Evolutionary conservation across 1,140 invertebrate genomes (phyloP).

Genomic region (Hermetia illucens): DNA sequence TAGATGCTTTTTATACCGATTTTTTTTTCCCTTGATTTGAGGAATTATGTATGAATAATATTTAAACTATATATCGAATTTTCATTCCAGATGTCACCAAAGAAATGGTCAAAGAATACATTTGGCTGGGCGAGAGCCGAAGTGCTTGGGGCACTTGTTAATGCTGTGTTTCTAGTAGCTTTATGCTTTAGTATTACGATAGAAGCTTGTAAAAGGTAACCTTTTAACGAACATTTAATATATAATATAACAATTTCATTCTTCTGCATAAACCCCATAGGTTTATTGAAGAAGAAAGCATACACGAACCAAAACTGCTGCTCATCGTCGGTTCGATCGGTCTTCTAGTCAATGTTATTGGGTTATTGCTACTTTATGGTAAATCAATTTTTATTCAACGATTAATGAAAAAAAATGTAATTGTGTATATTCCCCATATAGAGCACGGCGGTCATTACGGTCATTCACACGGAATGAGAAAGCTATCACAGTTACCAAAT

Average conservation of each 20-base stretch:
- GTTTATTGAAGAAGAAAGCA: slow-evolving; percentile 69
- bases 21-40: no score
- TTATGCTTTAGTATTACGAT: slow-evolving; percentile 86
- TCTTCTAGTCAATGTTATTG: slow-evolving; percentile 69
- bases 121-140: slow-evolving; percentile 90
- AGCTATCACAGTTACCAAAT: slow-evolving; percentile 34
- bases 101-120: slow-evolving; percentile 90
- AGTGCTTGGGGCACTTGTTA: slow-evolving; percentile 84
- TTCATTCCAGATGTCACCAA: slow-evolving; percentile 72
- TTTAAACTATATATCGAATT: no score
- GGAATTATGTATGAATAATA: no score
- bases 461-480: slow-evolving; percentile 52
- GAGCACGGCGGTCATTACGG: slow-evolving; percentile 63
- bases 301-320: slow-evolving; percentile 64
- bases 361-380: slow-evolving; percentile 73
- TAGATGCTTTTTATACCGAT: no score
- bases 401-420: not conserved
- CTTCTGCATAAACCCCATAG: slow-evolving; percentile 12
- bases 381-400: slow-evolving; percentile 24
- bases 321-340: slow-evolving; percentile 65
- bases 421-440: slow-evolving; percentile 29
- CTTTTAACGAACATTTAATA: slow-evolving; percentile 8
- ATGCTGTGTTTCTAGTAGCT: slow-evolving; percentile 85
- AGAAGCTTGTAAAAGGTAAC: slow-evolving; percentile 66
- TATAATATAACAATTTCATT: slow-evolving; percentile 3